Percentiles rank a stretch among this genome's conserved stretches.
These are phyloP conservation scores for Schlechtendalia chinensis DNA, from an alignment of 1,140 invertebrate species.

Conservation along the genomic window DNA sequence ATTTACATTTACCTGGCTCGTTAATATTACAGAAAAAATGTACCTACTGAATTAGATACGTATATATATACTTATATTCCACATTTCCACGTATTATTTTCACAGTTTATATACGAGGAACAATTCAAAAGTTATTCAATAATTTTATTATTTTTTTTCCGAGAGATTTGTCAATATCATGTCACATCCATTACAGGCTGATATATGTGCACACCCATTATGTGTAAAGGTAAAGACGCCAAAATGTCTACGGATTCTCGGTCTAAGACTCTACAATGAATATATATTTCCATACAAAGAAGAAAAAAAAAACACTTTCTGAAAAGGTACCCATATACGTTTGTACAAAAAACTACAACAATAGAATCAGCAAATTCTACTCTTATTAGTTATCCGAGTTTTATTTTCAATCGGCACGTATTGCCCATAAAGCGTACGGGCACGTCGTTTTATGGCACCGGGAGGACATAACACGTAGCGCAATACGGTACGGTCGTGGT, in stretches of 20 bases:
- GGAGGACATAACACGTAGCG: background rate
- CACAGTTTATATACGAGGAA: too few species aligned
- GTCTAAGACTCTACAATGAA: background rate
- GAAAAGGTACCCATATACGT: background rate
- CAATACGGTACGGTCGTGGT: background rate
- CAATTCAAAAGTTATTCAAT: too few species aligned
- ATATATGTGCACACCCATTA: background rate
- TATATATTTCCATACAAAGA: slow-evolving; percentile 3
- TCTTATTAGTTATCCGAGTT: background rate
- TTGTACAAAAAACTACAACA: background rate
- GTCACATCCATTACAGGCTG: background rate
- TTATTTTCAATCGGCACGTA: background rate
- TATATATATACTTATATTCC: too few species aligned
- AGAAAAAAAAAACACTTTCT: background rate
- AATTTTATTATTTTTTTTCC: background rate
- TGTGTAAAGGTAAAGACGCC: background rate
- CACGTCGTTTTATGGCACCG: background rate
- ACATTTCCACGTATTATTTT: too few species aligned
- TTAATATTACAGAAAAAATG: too few species aligned
- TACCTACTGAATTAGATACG: too few species aligned
- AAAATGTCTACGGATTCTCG: slow-evolving; percentile 9
- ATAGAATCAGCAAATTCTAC: background rate
- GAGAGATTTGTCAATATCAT: background rate
- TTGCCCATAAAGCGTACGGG: background rate
- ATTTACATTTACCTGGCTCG: too few species aligned